Evolutionary conservation across 2,797 vertebrate genomes (phyloP), one percentile per base, ranked within the genome.

Genomic region (Eutrigla gurnardus): DNA sequence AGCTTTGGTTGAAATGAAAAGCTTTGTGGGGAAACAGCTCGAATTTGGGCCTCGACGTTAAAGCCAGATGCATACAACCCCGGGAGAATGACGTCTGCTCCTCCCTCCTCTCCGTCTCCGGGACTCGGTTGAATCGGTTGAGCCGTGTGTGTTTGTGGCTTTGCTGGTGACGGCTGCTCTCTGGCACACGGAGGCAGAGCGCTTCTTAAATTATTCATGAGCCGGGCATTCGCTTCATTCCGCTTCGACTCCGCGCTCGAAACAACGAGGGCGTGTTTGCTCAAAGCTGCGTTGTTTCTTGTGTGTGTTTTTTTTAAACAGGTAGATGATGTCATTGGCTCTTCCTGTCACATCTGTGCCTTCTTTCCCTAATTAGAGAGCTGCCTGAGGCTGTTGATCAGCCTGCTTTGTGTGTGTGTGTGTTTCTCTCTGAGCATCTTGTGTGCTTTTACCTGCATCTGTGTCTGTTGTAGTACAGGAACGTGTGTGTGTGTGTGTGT

Each of bases 351-450:
- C 73, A 73, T 86, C 71, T 86, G 64, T 82, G 73, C 57, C 76
- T 73, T 7, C 65, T 58, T 73, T 76, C 80, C 25, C 71, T 79
- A 84, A 87, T 87, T 82, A 86, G 85, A 77, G 79, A 78, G 40
- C 55, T 73, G 70, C 83, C 73, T 39, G 0, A 66, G 73, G 87
- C 79, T 84, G 85, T 80, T 85, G 77, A 77, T 83, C 60, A 70
- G 70, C 53, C 61, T 49, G 61, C 49, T 25, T 37, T n/a, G n/a
- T 62, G 18, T 75, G 15, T 40, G 59, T 59, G 43, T 40, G 32
- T 59, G 45, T 64, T 3, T 47, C 5, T 64, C 2, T 14, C 1
- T 64, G 32, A 52, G 37, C 40, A 36, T 53, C 17, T 25, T 75
- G 50, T 73, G 59, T 81, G 53, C 47, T 39, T 47, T 42, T 55